These are phyloP conservation scores for Pseudocheirus occidentalis DNA, from an alignment of 2,797 vertebrate genomes.

Conservation along the genomic window DNA sequence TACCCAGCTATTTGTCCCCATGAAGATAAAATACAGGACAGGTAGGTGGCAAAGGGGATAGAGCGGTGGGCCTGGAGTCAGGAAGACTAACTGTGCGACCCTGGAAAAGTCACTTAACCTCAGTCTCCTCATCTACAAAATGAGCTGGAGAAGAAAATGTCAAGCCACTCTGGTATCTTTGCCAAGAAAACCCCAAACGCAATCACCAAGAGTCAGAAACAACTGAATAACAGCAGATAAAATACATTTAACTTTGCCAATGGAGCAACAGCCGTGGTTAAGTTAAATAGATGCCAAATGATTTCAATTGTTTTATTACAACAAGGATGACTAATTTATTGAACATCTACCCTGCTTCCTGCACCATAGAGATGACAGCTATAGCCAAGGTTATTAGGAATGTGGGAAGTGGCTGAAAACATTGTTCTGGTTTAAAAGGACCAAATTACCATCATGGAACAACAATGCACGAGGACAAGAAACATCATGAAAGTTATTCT, in stretches of 20 bases:
- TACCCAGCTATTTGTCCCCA: not conserved
- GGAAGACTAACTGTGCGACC: too few species aligned
- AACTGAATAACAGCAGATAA: not conserved
- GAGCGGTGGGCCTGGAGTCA: too few species aligned
- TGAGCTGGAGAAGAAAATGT: too few species aligned
- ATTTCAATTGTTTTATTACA: not conserved
- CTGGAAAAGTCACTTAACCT: too few species aligned
- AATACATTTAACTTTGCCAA: not conserved
- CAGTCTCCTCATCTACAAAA: too few species aligned
- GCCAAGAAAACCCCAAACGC: too few species aligned
- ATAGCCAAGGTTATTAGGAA: not conserved
- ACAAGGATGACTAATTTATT: not conserved
- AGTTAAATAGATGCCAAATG: not conserved
- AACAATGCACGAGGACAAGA: not conserved
- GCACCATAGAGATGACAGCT: not conserved
- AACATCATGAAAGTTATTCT: not conserved
- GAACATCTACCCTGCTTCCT: not conserved
- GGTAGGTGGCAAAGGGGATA: too few species aligned
- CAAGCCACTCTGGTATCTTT: too few species aligned
- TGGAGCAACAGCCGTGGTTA: accelerated
- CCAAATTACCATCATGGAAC: not conserved
- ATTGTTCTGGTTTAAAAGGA: not conserved
- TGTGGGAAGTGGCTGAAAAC: not conserved
- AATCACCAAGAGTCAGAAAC: too few species aligned
- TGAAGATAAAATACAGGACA: too few species aligned